Base-by-base conservation (phyloP, 2,888 invertebrate genomes). In the Lasioglossum pauxillum region DNA sequence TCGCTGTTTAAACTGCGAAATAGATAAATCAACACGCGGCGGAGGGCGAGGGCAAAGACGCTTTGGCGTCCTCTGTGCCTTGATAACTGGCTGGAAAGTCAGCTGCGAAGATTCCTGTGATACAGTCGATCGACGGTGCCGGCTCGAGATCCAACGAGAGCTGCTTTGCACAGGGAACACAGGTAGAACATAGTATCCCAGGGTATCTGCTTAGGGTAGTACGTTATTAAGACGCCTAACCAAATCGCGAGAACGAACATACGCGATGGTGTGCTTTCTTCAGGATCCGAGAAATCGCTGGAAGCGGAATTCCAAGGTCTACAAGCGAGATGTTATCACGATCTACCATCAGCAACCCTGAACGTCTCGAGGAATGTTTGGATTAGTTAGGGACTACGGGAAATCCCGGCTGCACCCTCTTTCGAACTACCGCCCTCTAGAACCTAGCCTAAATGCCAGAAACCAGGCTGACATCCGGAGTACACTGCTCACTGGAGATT, bases 361-460 rank as follows among this genome's bases (percentile, higher is more conserved):
- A 67, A 44, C n/a, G 78, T 80, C 80, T 80, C 71, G 85, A 88
- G 89, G 89, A 90, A 90, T 91, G 90, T 92, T 92, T 91, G 89
- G 83, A 89, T 90, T 92, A 91, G 90, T 90, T 90, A 86, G 88
- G 80, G 85, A 38, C 35, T 1, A 31, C 23, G 38, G 35, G 5
- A 35, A 31, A 67, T 67, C 35, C 35, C 67, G 7, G 19, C 49
- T 53, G 49, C 49, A 69, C 35, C 35, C 35, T 38, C 23, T 69
- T 69, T 38, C 38, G 67, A 69, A 38, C 7, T 16, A 7, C 16
- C 27, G 64, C 31, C 16, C 31, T 31, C 31, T 16, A 31, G 16
- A 53, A 53, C 53, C 53, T 53, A 53, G 31, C 31, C 64, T 64
- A 31, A 64, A 64, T n/a, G 14, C 64, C 16, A 12, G 19, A 23